Conservation (phyloP, 35 echinoderm and acorn worm species). For the Ptychodera flava region DNA sequence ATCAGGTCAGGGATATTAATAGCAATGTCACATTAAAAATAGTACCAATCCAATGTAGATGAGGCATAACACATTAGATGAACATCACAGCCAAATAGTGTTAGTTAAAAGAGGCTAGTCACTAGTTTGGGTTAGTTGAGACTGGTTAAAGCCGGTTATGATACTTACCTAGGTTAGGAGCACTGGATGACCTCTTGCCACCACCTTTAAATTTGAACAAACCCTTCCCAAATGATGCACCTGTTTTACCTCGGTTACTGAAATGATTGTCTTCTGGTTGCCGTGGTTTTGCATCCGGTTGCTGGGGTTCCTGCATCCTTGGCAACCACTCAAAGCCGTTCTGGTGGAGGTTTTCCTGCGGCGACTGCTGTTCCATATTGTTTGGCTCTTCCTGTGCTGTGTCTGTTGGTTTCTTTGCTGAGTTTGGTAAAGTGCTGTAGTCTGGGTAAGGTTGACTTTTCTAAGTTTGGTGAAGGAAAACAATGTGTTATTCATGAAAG, state of each 20-base stretch:
- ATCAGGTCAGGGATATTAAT: no score
- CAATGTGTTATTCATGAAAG: no score
- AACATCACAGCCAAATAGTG: no score
- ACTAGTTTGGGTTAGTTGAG: background rate
- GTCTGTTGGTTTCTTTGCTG: conserved; percentile 5
- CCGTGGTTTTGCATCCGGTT: background rate
- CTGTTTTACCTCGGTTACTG: conserved; percentile 25
- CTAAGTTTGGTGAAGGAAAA: no score
- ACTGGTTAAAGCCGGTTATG: background rate
- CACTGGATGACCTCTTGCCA: conserved; percentile 73
- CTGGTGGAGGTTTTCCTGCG: background rate
- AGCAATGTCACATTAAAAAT: no score
- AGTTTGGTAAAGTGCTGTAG: conserved; percentile 3
- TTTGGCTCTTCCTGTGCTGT: background rate
- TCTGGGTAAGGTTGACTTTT: background rate
- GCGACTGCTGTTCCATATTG: background rate
- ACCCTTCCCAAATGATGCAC: conserved; percentile 58
- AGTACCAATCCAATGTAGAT: no score
- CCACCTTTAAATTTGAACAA: conserved; percentile 46
- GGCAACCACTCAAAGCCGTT: background rate
- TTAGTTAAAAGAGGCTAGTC: background rate
- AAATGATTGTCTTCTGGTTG: conserved; percentile 26
- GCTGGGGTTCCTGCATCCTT: background rate
- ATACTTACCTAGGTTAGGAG: conserved; percentile 84
- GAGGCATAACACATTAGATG: no score